Evolutionary conservation across 1,140 invertebrate species (phyloP).

Genomic region (Psix sp.): DNA sequence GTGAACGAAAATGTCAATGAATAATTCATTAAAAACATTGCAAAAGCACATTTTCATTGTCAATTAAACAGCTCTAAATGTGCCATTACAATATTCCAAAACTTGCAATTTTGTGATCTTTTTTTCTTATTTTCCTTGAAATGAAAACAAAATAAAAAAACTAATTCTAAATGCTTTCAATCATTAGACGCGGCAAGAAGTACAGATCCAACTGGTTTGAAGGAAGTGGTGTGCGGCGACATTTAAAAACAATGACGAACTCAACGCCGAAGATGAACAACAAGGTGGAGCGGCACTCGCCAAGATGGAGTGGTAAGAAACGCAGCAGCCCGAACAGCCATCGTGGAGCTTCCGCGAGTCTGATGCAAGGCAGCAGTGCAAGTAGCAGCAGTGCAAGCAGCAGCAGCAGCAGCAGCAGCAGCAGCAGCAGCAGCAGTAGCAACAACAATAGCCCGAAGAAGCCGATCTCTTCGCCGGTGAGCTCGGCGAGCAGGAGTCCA

Average conservation of each 20-base stretch:
- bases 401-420: neutral
- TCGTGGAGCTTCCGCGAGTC: conserved; percentile 41
- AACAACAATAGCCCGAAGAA: conserved; percentile 64
- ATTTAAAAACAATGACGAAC: conserved; percentile 75
- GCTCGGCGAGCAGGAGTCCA: conserved; percentile 63
- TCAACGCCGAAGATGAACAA: conserved; percentile 71
- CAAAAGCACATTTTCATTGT: too few species aligned
- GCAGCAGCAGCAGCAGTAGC: conserved; percentile 17
- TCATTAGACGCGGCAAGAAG: conserved; percentile 39
- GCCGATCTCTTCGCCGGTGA: conserved; percentile 18
- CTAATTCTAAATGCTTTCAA: conserved; percentile 3
- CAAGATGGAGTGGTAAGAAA: conserved; percentile 66
- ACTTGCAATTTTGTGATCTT: too few species aligned
- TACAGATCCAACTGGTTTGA: conserved; percentile 28
- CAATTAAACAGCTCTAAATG: too few species aligned
- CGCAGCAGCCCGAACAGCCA: conserved; percentile 4
- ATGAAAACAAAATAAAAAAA: too few species aligned
- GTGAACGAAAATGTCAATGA: too few species aligned
- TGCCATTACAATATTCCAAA: too few species aligned
- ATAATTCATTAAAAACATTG: too few species aligned
- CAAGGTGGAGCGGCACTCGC: conserved; percentile 72
- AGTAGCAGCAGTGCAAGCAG: neutral
- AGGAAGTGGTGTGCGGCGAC: too few species aligned
- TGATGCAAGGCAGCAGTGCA: conserved; percentile 1
- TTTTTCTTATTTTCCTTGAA: too few species aligned